Conservation (phyloP, 2,888 invertebrate species). For the Epirrhoe alternata region DNA sequence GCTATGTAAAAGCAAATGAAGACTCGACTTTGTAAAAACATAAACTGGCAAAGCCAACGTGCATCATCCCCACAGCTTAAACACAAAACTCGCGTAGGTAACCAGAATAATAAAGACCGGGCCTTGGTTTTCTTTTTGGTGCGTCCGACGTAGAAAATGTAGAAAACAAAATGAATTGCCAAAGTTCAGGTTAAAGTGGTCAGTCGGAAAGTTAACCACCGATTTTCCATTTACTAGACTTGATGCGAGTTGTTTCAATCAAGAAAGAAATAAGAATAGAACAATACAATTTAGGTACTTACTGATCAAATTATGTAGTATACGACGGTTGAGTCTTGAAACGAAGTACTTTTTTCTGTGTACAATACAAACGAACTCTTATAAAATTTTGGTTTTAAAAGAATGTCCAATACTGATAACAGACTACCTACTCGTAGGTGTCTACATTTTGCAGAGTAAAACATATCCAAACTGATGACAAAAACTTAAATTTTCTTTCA, state of each 20-base stretch:
- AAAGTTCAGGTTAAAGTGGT: constrained; percentile 59
- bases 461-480: neutral
- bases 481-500: neutral
- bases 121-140: constrained; percentile 51
- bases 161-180: constrained; percentile 61
- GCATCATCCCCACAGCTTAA: constrained; percentile 37
- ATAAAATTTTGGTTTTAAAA: too few relatives aligned
- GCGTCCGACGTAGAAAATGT: constrained; percentile 44
- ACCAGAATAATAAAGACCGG: constrained; percentile 50
- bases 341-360: constrained; percentile 1
- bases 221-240: constrained; percentile 66
- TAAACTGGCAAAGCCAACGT: constrained; percentile 35
- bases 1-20: constrained; percentile 4
- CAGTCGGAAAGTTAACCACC: constrained; percentile 58
- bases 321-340: constrained; percentile 27
- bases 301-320: constrained; percentile 26
- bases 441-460: neutral
- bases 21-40: constrained; percentile 32
- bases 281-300: constrained; percentile 45
- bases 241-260: constrained; percentile 65
- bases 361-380: neutral
- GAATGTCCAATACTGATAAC: too few relatives aligned
- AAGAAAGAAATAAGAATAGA: constrained; percentile 58
- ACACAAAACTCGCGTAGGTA: constrained; percentile 41
- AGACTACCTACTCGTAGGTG: too few relatives aligned